phyloP scores from a whole-genome alignment of 2,797 vertebrate genomes.

The Gymnoscopelus microlampas region DNA sequence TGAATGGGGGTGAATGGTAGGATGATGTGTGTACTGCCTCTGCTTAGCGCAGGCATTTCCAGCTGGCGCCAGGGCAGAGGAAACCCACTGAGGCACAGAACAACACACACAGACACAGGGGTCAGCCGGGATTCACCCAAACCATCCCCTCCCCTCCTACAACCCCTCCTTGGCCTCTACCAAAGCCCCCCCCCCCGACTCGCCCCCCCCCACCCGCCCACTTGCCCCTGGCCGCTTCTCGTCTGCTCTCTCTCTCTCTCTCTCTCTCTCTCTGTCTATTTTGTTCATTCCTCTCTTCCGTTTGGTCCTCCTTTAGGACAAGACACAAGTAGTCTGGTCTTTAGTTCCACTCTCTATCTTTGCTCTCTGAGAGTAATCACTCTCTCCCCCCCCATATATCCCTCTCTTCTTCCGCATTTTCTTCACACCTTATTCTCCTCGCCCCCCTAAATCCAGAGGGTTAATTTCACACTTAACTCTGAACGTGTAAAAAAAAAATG shows the following conservation, averaged over 20 bases:
- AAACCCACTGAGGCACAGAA: slow-evolving; percentile 83
- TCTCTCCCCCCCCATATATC: not conserved
- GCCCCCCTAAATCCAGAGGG: not conserved
- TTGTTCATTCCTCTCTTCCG: slow-evolving; percentile 18
- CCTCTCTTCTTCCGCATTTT: not conserved
- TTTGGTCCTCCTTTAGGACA: not conserved
- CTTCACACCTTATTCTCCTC: not conserved
- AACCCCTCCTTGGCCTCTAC: slow-evolving; percentile 21
- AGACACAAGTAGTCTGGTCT: not conserved
- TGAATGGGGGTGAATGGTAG: slow-evolving; percentile 74
- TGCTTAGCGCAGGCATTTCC: slow-evolving; percentile 81
- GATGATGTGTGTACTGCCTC: slow-evolving; percentile 77
- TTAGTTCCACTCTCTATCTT: slow-evolving; percentile 22
- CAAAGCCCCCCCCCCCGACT: slow-evolving; percentile 56
- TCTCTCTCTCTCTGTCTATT: slow-evolving; percentile 24
- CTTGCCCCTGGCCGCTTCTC: slow-evolving; percentile 60
- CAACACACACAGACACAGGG: slow-evolving; percentile 81
- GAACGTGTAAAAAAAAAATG: too few species aligned
- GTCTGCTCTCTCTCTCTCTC: slow-evolving; percentile 58
- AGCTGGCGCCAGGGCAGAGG: slow-evolving; percentile 83
- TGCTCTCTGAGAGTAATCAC: not conserved
- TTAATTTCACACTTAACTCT: too few species aligned
- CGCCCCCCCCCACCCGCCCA: slow-evolving; percentile 52
- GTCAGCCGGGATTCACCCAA: slow-evolving; percentile 75
- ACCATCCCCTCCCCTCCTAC: slow-evolving; percentile 34